Percentiles rank a stretch among this genome's conserved stretches.
Evolutionary conservation across 2,797 vertebrate genomes (phyloP).

Genomic region (Labeo calbasu): DNA sequence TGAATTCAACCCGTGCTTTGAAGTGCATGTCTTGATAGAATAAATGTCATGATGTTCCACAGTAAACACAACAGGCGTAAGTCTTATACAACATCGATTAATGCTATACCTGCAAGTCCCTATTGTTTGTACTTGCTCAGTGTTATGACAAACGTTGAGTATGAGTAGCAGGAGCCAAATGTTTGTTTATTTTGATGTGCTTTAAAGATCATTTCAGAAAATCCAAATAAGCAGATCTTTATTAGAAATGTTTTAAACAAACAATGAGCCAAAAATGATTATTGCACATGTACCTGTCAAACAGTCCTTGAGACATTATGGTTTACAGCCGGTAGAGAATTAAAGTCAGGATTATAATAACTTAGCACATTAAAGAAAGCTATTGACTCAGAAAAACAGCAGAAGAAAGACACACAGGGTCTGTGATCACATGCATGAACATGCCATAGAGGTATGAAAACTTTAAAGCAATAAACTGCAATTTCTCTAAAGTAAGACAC

Average conservation of each 20-base stretch:
- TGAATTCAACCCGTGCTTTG: conserved; percentile 8
- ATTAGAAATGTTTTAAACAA: background rate
- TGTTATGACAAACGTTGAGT: background rate
- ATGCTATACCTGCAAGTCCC: background rate
- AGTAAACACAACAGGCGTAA: background rate
- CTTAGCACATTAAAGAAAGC: no score
- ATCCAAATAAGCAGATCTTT: background rate
- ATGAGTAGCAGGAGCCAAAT: background rate
- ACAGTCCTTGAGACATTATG: background rate
- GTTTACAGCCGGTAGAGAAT: background rate
- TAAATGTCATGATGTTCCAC: conserved; percentile 19
- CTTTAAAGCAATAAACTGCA: no score
- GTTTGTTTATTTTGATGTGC: background rate
- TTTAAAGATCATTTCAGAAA: background rate
- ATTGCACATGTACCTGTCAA: background rate
- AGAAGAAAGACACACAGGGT: no score
- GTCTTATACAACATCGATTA: conserved; percentile 11
- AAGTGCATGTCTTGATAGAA: conserved; percentile 11
- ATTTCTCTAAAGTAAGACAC: no score
- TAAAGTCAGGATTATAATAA: no score
- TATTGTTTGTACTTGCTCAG: background rate
- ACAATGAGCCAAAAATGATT: background rate
- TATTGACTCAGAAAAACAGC: no score
- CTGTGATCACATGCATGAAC: no score
- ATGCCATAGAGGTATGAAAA: no score